Percentiles rank a stretch among this genome's conserved stretches.
Conservation (phyloP, 2,113 vertebrate species). For the Toxotes chatareus region DNA sequence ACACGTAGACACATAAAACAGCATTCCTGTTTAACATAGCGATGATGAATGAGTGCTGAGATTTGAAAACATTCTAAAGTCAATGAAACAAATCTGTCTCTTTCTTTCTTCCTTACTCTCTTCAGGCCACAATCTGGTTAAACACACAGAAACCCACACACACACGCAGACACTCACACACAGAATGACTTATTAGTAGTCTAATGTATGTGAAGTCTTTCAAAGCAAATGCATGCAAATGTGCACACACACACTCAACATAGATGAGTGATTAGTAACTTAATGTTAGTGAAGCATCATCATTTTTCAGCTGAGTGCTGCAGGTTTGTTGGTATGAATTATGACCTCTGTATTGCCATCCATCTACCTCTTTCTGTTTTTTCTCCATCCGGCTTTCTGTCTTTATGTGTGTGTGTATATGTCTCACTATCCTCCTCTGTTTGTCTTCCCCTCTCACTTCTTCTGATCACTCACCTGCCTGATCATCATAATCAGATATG, state of each 20-base stretch:
- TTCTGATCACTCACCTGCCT: conserved; percentile 56
- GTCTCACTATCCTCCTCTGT: background rate
- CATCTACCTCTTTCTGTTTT: conserved; percentile 45
- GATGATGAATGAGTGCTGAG: conserved; percentile 41
- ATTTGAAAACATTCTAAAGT: conserved; percentile 48
- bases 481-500: conserved; percentile 72
- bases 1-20: background rate
- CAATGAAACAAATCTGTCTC: conserved; percentile 33
- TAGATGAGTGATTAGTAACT: conserved; percentile 74
- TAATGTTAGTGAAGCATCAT: conserved; percentile 72
- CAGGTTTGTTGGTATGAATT: conserved; percentile 73
- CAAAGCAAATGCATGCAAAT: conserved; percentile 56
- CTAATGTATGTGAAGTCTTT: conserved; percentile 57
- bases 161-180: background rate
- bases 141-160: background rate
- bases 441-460: conserved; percentile 28
- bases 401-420: background rate
- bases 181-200: conserved; percentile 57
- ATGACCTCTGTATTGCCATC: conserved; percentile 62
- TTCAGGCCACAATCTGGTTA: background rate
- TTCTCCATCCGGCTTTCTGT: conserved; percentile 25
- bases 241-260: conserved; percentile 17
- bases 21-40: background rate
- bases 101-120: background rate
- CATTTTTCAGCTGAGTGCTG: conserved; percentile 68